phyloP scores from a whole-genome alignment of 2,888 invertebrate species.

The Patella pellucida region DNA sequence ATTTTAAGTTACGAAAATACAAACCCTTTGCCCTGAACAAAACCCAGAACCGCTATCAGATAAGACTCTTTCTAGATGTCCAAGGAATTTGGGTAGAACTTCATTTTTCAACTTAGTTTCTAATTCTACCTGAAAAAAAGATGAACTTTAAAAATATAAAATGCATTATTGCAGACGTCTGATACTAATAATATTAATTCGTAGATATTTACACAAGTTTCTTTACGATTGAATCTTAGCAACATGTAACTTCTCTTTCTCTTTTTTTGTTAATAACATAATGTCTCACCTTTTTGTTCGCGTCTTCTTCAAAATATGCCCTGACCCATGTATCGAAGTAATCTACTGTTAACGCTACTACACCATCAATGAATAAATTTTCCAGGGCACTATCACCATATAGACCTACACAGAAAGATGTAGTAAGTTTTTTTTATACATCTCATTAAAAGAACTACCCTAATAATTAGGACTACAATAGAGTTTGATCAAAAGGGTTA shows the following conservation, averaged over 20 bases:
- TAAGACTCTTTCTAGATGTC: constrained; percentile 30
- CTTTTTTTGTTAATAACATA: too few relatives aligned
- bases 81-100: constrained; percentile 27
- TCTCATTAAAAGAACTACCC: too few relatives aligned
- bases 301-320: constrained; percentile 32
- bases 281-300: constrained; percentile 28
- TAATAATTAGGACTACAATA: too few relatives aligned
- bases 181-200: too few relatives aligned
- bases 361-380: constrained; percentile 32
- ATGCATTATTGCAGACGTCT: too few relatives aligned
- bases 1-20: too few relatives aligned
- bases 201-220: neutral
- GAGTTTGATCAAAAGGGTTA: too few relatives aligned
- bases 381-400: constrained; percentile 37
- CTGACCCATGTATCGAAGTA: constrained; percentile 26
- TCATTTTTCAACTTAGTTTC: constrained; percentile 27
- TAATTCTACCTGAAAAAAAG: constrained; percentile 30
- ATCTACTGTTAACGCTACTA: constrained; percentile 31
- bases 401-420: constrained; percentile 25
- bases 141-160: too few relatives aligned
- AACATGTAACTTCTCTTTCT: too few relatives aligned
- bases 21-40: constrained; percentile 22
- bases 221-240: too few relatives aligned
- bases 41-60: constrained; percentile 26
- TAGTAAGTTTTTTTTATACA: too few relatives aligned